A percentile compares a stretch with the other conserved stretches of the same genome.
Evolutionary conservation across 2,113 vertebrate species (phyloP).

Genomic region (Melanocharis versteri): DNA sequence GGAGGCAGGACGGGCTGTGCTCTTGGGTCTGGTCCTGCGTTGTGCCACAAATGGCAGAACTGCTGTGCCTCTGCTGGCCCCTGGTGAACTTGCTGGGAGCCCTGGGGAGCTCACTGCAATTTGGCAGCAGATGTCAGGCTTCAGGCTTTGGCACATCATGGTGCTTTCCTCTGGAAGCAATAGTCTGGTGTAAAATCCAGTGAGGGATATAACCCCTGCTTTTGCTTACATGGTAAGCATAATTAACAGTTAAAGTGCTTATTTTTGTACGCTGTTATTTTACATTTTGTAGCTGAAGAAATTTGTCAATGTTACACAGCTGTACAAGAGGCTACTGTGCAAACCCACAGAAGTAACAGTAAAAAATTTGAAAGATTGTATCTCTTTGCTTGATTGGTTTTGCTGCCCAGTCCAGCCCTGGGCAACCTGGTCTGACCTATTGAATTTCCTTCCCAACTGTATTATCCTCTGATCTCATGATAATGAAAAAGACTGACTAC

Average conservation of each 20-base stretch:
- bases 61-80: not conserved
- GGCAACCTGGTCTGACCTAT: not conserved
- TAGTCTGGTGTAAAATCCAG: not conserved
- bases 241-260: not conserved
- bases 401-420: not conserved
- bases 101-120: not conserved
- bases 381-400: not conserved
- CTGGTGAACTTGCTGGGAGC: accelerated
- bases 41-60: not conserved
- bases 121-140: not conserved
- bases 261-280: not conserved
- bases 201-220: not conserved
- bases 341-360: not conserved
- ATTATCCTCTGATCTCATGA: not conserved
- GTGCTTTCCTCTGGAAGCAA: not conserved
- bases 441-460: not conserved
- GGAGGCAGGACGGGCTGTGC: not conserved
- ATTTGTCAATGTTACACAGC: not conserved
- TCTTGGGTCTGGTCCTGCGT: not conserved
- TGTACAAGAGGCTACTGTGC: not conserved
- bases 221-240: not conserved
- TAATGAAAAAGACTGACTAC: not conserved
- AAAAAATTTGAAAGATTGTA: not conserved
- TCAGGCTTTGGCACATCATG: not conserved
- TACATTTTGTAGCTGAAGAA: not conserved